phyloP scores from a whole-genome alignment of 2,113 vertebrate species.

The Labeo rohita region DNA sequence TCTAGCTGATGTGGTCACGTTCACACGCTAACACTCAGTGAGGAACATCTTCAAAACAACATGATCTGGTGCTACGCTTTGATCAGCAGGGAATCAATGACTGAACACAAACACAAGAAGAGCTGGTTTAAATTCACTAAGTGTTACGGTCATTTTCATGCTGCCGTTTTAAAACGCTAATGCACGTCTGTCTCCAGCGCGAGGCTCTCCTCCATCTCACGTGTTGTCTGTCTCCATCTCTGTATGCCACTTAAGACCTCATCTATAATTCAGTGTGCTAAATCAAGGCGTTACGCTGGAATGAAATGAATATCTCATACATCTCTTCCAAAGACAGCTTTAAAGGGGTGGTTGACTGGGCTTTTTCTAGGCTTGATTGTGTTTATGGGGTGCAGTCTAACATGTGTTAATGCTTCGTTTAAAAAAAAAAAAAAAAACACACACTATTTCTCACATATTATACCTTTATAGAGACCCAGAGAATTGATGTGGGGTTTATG shows the following conservation, averaged over 20 bases:
- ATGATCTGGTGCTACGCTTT: not conserved
- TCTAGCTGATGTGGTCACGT: not conserved
- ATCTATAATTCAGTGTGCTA: slow-evolving; percentile 20
- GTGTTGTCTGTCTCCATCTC: not conserved
- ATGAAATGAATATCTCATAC: slow-evolving; percentile 9
- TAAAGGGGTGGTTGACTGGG: too few relatives aligned
- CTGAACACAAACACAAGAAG: not conserved
- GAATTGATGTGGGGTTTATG: too few relatives aligned
- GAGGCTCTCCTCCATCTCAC: too few relatives aligned
- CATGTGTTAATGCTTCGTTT: too few relatives aligned
- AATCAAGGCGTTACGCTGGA: slow-evolving; percentile 29
- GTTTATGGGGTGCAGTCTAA: too few relatives aligned
- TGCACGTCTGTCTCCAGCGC: not conserved
- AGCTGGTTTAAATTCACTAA: not conserved
- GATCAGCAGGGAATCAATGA: not conserved
- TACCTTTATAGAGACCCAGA: too few relatives aligned
- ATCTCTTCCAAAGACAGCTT: not conserved
- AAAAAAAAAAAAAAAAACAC: too few relatives aligned
- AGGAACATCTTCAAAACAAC: not conserved
- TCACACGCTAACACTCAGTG: not conserved
- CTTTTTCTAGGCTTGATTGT: too few relatives aligned
- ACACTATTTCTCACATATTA: too few relatives aligned
- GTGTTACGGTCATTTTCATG: not conserved
- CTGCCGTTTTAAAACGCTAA: not conserved
- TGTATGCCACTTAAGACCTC: not conserved